phyloP scores from a whole-genome alignment of 2,113 vertebrate genomes.

The Otis tarda region DNA sequence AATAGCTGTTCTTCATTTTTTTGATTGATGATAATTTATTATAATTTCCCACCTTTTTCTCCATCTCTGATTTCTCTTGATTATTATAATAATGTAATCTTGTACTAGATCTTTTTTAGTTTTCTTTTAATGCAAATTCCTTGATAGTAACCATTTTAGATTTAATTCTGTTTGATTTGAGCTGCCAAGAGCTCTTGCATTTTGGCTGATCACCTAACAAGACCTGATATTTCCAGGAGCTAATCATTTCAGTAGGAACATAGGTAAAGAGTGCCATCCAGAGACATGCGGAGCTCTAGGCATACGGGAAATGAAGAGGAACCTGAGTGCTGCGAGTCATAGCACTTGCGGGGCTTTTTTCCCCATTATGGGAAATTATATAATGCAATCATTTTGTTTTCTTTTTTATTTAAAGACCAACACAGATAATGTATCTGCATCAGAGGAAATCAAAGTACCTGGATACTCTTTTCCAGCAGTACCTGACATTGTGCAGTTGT shows the following conservation, averaged over 20 bases:
- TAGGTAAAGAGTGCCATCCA: constrained; percentile 7
- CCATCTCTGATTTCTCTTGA: background rate
- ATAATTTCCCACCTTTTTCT: background rate
- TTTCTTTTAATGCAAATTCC: background rate
- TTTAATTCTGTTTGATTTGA: background rate
- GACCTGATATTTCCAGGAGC: background rate
- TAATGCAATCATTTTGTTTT: too few species aligned
- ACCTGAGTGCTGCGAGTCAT: background rate
- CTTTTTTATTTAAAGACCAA: background rate
- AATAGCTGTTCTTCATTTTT: background rate
- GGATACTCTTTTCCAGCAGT: background rate
- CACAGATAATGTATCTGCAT: background rate
- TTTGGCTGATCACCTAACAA: background rate
- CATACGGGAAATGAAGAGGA: background rate
- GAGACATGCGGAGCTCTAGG: background rate
- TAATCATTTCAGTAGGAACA: background rate
- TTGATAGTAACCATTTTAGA: background rate
- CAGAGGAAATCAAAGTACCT: background rate
- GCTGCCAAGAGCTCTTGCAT: background rate
- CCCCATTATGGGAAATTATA: background rate
- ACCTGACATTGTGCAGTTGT: background rate
- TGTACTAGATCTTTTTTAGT: background rate
- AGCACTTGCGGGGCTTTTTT: background rate
- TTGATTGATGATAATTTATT: background rate
- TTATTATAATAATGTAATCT: background rate